Conservation (phyloP, 1,140 invertebrate genomes). For the Mizuhopecten yessoensis region DNA sequence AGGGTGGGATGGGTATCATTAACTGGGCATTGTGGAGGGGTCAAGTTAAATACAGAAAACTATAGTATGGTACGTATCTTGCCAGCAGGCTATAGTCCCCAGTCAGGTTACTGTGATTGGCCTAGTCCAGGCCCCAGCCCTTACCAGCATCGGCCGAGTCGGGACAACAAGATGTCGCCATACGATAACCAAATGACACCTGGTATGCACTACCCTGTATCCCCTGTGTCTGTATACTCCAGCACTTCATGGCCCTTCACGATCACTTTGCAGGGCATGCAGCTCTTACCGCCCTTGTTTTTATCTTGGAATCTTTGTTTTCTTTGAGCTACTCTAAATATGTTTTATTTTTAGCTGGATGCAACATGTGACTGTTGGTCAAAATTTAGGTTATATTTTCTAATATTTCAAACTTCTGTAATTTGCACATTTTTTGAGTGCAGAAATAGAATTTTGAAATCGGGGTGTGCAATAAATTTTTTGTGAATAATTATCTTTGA, state of each 20-base stretch:
- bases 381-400: no score
- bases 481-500: no score
- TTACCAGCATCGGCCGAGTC: conserved; percentile 1
- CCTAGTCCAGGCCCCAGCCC: conserved; percentile 48
- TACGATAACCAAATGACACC: conserved; percentile 37
- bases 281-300: not conserved
- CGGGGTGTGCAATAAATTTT: no score
- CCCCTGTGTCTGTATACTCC: not conserved
- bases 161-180: conserved; percentile 31
- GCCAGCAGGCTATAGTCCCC: conserved; percentile 61
- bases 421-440: no score
- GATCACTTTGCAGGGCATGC: not conserved
- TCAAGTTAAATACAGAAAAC: not conserved
- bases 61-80: conserved; percentile 39
- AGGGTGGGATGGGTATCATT: no score
- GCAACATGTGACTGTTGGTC: no score
- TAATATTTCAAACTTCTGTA: no score
- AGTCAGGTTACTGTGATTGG: conserved; percentile 53
- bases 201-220: conserved; percentile 1
- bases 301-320: not conserved
- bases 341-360: not conserved
- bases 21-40: not conserved
- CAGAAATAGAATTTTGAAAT: no score
- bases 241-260: conserved; percentile 21
- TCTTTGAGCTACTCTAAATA: not conserved